These are phyloP conservation scores for Caenorhabditis sinica DNA, from an alignment of 2,888 invertebrate species.

Conservation along the genomic window DNA sequence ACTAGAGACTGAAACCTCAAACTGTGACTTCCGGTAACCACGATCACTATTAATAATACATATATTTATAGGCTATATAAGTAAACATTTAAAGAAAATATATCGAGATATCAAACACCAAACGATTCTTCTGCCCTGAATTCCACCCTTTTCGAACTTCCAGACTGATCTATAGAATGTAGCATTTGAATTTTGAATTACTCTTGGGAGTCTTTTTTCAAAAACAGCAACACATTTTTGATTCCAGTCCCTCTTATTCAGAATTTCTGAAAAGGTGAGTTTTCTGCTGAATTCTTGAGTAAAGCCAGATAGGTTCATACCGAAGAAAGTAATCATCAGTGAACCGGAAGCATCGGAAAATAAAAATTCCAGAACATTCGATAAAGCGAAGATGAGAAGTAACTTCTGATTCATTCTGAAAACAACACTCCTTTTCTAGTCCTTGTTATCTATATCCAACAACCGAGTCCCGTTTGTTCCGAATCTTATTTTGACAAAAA, in stretches of 20 bases:
- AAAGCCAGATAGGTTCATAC: neutral
- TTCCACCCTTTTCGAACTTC: constrained; percentile 13
- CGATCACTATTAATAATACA: constrained; percentile 18
- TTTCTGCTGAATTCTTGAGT: constrained; percentile 4
- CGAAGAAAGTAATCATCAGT: constrained; percentile 21
- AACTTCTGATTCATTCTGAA: neutral
- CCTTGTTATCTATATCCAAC: neutral
- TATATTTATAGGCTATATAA: constrained; percentile 10
- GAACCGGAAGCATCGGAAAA: constrained; percentile 1
- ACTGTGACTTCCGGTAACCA: constrained; percentile 9
- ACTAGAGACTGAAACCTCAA: neutral
- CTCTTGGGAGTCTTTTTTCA: neutral
- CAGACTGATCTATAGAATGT: constrained; percentile 28
- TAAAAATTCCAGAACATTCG: neutral
- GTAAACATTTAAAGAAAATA: neutral
- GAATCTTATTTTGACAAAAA: neutral
- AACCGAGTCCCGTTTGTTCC: neutral
- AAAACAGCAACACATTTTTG: constrained; percentile 8
- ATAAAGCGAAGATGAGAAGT: neutral
- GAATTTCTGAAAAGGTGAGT: constrained; percentile 7
- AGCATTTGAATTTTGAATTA: constrained; percentile 10
- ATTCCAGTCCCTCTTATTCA: neutral
- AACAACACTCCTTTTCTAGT: neutral
- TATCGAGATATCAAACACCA: constrained; percentile 24
- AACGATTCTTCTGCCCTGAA: neutral